Evolutionary conservation across 2,113 vertebrate genomes (phyloP), one percentile per base, ranked within the genome.

Genomic region (Parotia lawesii): DNA sequence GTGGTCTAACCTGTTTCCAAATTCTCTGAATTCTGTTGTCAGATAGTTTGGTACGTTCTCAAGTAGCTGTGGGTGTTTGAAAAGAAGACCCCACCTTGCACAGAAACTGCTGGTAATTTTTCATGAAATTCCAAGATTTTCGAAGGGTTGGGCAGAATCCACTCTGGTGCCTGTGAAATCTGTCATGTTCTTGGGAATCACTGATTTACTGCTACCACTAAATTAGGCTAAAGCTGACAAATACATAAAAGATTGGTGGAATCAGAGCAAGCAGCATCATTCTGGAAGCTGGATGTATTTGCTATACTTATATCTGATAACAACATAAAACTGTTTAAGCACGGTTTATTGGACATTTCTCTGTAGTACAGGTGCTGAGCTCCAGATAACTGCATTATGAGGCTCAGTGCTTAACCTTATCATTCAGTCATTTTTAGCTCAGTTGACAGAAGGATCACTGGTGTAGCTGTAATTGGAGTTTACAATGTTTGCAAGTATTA

Each of bases 401-500:
- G 87, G 81, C 73, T 89, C 48, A 10, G 80, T 87, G 71, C 82
- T 95, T 91, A 91, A 93, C 82, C 91, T 96, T 93, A 95, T 97
- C 91, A 54, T 91, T 24, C 90, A 84, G 75, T 67, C 89, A 66
- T 90, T 84, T 85, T 70, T 40, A 94, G 73, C 93, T 93, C 89
- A 90, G 88, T 95, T 90, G 95, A 96, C 93, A 93, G 89, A 94
- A 79, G 95, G 74, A 95, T 97, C 95, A 93, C 90, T 89, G 65
- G 64, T 56, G 81, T 54, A 89, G 87, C 94, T 94, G 72, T 96
- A 94, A 96, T 65, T 91, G 96, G 84, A 95, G 83, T 94, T 93
- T 90, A 94, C 84, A 82, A 71, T 97, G 96, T 95, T 96, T 95
- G 95, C 76, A 92, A 95, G 94, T 93, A 85, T 84, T 94, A 96